Percentiles rank a stretch among this genome's conserved stretches.
phyloP scores from a whole-genome alignment of 2,888 invertebrate genomes.

The Brenthis ino region DNA sequence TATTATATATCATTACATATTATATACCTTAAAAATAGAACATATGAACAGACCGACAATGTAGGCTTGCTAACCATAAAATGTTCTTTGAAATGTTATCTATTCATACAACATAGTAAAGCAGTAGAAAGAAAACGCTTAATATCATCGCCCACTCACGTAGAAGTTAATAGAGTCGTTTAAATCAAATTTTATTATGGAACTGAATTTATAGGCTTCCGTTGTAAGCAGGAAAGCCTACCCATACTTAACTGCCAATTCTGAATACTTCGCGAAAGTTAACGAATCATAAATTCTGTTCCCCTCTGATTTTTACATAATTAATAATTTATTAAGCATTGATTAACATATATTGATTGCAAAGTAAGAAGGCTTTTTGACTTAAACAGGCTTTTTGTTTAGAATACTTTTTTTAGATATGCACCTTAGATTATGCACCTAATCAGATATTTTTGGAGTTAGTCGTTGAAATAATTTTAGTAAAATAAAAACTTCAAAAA shows the following conservation, averaged over 20 bases:
- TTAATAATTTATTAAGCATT: background rate
- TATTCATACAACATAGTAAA: no score
- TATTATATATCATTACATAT: no score
- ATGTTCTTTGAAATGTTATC: no score
- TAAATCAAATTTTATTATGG: conserved; percentile 39
- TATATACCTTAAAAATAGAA: no score
- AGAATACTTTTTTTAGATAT: background rate
- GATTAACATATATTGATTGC: no score
- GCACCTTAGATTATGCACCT: background rate
- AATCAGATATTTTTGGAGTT: no score
- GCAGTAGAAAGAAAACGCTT: background rate
- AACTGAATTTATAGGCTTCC: conserved; percentile 36
- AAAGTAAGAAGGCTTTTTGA: background rate
- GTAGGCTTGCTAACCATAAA: no score
- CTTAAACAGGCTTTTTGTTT: background rate
- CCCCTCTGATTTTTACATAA: background rate
- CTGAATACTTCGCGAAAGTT: conserved; percentile 27
- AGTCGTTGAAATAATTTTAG: no score
- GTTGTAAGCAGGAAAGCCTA: conserved; percentile 31
- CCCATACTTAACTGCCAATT: conserved; percentile 38
- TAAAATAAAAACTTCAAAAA: no score
- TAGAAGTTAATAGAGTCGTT: conserved; percentile 37
- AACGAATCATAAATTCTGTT: conserved; percentile 31
- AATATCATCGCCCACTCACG: conserved; percentile 16
- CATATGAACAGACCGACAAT: no score